A percentile compares a stretch with the other conserved stretches of the same genome.
Conservation (phyloP, 1,140 invertebrate genomes). For the Cotesia vestalis region DNA sequence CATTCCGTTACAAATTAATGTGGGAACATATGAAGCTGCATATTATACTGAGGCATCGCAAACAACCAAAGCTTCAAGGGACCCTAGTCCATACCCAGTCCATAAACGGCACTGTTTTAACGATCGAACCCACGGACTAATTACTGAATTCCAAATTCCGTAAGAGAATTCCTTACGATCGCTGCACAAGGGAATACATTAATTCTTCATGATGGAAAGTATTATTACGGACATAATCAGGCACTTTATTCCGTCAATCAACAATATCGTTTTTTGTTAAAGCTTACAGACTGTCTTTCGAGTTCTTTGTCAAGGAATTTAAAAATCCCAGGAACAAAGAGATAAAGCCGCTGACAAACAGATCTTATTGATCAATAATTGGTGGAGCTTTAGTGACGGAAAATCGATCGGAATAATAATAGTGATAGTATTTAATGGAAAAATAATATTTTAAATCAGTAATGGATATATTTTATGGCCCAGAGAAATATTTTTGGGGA, state of each 20-base stretch:
- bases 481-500: no score
- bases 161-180: constrained; percentile 15
- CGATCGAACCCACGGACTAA: constrained; percentile 30
- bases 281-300: no score
- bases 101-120: constrained; percentile 21
- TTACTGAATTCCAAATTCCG: constrained; percentile 30
- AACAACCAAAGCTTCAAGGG: no score
- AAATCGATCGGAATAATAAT: neutral
- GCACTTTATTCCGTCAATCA: neutral
- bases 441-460: no score
- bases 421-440: no score
- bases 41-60: no score
- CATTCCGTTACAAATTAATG: no score
- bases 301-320: neutral
- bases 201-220: constrained; percentile 2
- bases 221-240: neutral
- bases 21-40: no score
- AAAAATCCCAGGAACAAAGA: neutral
- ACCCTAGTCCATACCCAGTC: neutral
- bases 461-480: no score
- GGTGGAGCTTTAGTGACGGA: neutral
- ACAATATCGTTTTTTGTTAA: no score
- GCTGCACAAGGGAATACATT: neutral
- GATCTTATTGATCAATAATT: neutral
- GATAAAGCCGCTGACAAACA: constrained; percentile 18